phyloP scores from a whole-genome alignment of 2,113 vertebrate species.

The western clawed frog (Xenopus tropicalis) region UCB_Xtro_10.0 CM004447.2:140375501-140376000 shows the following conservation, averaged over 20 bases:
- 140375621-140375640: slow-evolving; percentile 44
- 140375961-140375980: no score
- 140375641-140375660: slow-evolving; percentile 39
- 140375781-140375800: slow-evolving; percentile 5
- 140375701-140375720: slow-evolving; percentile 36
- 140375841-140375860: no score
- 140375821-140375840: neutral
- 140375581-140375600: slow-evolving; percentile 38
- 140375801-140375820: slow-evolving; percentile 25
- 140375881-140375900: no score
- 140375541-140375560: slow-evolving; percentile 18
- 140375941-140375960: no score
- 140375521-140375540: slow-evolving; percentile 21
- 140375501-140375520: slow-evolving; percentile 19
- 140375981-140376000: no score
- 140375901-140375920: no score
- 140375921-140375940: no score
- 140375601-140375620: slow-evolving; percentile 46
- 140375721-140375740: slow-evolving; percentile 27
- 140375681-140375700: slow-evolving; percentile 35
- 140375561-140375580: slow-evolving; percentile 15
- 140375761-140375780: neutral
- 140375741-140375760: slow-evolving; percentile 32
- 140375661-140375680: slow-evolving; percentile 42
- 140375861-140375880: no score